Conservation (phyloP, 2,797 vertebrate genomes). For the Cichlasoma orientale region DNA sequence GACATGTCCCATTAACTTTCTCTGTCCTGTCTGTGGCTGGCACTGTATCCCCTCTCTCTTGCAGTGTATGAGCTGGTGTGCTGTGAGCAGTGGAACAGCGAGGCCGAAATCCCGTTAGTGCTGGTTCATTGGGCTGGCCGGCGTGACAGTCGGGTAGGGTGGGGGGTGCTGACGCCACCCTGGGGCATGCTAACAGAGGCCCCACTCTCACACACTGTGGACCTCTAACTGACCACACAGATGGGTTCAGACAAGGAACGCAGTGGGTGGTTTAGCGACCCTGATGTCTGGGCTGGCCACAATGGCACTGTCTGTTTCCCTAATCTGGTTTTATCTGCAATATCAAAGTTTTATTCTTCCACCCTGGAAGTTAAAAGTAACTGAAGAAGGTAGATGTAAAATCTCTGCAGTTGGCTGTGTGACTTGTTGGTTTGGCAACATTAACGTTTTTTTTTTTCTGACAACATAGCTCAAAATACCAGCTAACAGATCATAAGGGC, state of each 20-base stretch:
- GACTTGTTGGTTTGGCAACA: constrained; percentile 8
- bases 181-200: constrained; percentile 55
- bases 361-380: constrained; percentile 12
- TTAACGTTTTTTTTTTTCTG: background rate
- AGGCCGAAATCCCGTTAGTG: constrained; percentile 73
- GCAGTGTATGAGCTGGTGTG: constrained; percentile 31
- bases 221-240: constrained; percentile 57
- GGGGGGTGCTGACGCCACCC: constrained; percentile 53
- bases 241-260: constrained; percentile 53
- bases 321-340: constrained; percentile 43
- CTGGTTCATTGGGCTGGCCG: constrained; percentile 59
- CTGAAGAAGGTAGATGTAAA: constrained; percentile 16
- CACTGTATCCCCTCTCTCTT: constrained; percentile 18
- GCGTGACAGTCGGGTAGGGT: constrained; percentile 37
- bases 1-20: constrained; percentile 49
- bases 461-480: background rate
- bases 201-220: constrained; percentile 45
- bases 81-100: constrained; percentile 54
- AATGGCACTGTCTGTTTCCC: constrained; percentile 51
- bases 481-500: background rate
- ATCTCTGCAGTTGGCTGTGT: background rate
- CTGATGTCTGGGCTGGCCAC: constrained; percentile 48
- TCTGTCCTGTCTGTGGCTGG: constrained; percentile 24
- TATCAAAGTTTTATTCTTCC: constrained; percentile 27
- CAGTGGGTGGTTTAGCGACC: constrained; percentile 52